Evolutionary conservation across 2,113 vertebrate species (phyloP), one percentile per base, ranked within the genome.

Genomic region (Oreochromis niloticus): DNA sequence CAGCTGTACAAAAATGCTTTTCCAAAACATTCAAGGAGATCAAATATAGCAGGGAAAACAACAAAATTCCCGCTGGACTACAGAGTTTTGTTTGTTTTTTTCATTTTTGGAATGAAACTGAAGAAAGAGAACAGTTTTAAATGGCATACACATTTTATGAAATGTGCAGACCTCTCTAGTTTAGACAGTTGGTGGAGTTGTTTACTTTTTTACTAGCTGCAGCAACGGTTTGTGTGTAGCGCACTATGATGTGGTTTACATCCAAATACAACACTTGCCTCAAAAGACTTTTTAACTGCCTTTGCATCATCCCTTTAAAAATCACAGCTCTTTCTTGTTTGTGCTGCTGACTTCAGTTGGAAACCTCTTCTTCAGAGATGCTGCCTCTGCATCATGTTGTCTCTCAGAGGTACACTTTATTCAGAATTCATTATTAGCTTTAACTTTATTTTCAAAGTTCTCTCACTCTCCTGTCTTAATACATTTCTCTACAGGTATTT

Each of bases 171-270:
- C 59, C 16, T 59, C 24, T 81, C 32, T 10, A 81, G 48, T 85
- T 89, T 61, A 68, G 52, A 78, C 80, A 81, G 84, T 81, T 87
- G 61, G 46, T 75, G 14, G 27, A 78, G 14, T 80, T 89, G 75
- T 89, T 89, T 91, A 90, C 85, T 88, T 85, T 88, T 82, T 54
- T 11, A 34, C 84, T 61, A 55, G 84, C 83, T 59, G 50, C 13
- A 55, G 83, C 16, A 46, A n/a, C 52, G 48, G 43, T 80, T 24
- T 89, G 41, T 57, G 82, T 87, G 24, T 57, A 17, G 57, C 46
- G 16, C 46, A 17, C 54, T 39, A 12, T 54, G 80, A 59, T 66
- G 80, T 80, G 78, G 19, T 89, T 88, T 80, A 73, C 56, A 80
- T 85, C 81, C n/a, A 30, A 57, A 59, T 52, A 27, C 63, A 71